A percentile compares a stretch with the other conserved stretches of the same genome.
phyloP scores from a whole-genome alignment of 1,140 invertebrate species.

The Rhagoletis pomonella region DNA sequence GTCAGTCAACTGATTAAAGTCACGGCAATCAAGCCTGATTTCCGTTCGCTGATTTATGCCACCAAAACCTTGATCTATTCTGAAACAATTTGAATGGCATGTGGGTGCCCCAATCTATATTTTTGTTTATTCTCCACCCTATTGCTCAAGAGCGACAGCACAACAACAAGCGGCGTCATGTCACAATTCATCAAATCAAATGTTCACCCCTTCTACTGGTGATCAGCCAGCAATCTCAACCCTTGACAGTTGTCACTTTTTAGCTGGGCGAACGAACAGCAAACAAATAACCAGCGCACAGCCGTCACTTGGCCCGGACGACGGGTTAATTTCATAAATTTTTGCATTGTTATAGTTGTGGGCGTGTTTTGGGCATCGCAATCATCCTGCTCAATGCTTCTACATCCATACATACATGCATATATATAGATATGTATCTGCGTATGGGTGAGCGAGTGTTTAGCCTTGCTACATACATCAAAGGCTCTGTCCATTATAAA shows the following conservation, averaged over 20 bases:
- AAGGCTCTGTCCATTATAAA: conserved; percentile 28
- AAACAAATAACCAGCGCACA: not conserved
- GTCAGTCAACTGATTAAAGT: conserved; percentile 44
- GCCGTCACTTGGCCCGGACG: conserved; percentile 10
- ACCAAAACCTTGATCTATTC: not conserved
- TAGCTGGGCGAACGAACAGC: not conserved
- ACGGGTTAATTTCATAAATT: conserved; percentile 55
- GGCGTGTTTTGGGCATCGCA: conserved; percentile 10
- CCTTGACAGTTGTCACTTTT: not conserved
- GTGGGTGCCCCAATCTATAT: not conserved
- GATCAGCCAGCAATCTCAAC: not conserved
- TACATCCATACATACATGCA: too few relatives aligned
- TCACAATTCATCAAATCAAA: conserved; percentile 52
- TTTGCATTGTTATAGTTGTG: conserved; percentile 42
- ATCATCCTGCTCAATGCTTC: not conserved
- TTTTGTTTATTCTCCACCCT: not conserved
- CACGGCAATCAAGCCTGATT: conserved; percentile 53
- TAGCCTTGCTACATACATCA: conserved; percentile 8
- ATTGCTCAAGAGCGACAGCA: not conserved
- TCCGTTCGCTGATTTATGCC: conserved; percentile 36
- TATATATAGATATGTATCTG: not conserved
- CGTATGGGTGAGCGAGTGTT: not conserved
- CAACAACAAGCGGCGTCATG: not conserved
- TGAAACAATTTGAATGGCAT: conserved; percentile 2
- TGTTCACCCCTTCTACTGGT: not conserved